Conservation (phyloP, 1,140 invertebrate species). For the Hycleus cichorii region DNA sequence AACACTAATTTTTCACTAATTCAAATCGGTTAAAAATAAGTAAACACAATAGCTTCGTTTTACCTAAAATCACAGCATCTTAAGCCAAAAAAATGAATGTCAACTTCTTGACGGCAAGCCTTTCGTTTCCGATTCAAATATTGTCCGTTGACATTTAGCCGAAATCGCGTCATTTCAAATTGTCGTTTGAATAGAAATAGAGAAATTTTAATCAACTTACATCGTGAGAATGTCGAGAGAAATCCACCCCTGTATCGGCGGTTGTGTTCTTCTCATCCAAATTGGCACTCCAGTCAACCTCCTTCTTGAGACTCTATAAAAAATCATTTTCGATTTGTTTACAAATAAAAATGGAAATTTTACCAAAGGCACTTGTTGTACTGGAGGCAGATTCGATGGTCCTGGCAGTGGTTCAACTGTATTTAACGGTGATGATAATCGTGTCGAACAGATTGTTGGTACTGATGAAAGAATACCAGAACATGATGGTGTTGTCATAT, state of each 20-base stretch:
- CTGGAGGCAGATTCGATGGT: slow-evolving; percentile 69
- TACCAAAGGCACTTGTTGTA: slow-evolving; percentile 80
- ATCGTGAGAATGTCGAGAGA: slow-evolving; percentile 65
- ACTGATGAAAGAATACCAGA: slow-evolving; percentile 1
- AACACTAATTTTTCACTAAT: no score
- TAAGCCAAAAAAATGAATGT: slow-evolving; percentile 68
- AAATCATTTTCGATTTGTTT: background rate
- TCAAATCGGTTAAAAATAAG: no score
- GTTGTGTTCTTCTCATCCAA: slow-evolving; percentile 63
- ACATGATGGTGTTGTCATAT: slow-evolving; percentile 11
- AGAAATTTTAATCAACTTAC: slow-evolving; percentile 51
- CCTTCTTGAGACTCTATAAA: slow-evolving; percentile 78
- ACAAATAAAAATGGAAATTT: slow-evolving; percentile 31
- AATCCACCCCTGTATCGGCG: slow-evolving; percentile 69
- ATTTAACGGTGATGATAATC: slow-evolving; percentile 56
- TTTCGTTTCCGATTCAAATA: background rate
- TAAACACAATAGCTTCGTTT: no score
- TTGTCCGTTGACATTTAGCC: background rate
- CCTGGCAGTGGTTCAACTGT: slow-evolving; percentile 59
- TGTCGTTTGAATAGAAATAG: background rate
- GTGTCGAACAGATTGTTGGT: slow-evolving; percentile 31
- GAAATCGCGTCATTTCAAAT: background rate
- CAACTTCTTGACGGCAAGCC: slow-evolving; percentile 76
- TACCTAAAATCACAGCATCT: background rate
- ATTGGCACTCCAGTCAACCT: slow-evolving; percentile 77